phyloP scores from a whole-genome alignment of 53 echinoderm and acorn worm genomes.

The Pentamera pediparva region DNA sequence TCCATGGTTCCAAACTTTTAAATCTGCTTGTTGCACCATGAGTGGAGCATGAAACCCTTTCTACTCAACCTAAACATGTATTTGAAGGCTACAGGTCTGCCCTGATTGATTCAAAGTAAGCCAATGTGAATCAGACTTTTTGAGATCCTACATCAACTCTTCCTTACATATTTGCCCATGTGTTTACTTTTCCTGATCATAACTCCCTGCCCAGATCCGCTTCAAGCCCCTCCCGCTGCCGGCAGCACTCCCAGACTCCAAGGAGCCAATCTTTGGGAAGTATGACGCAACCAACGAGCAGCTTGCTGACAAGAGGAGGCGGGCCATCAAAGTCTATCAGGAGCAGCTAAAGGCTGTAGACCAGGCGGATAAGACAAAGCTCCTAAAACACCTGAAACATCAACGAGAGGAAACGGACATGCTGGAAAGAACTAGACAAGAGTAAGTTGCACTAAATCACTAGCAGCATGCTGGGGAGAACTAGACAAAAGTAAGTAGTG shows the following conservation, averaged over 20 bases:
- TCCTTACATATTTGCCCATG: too few species aligned
- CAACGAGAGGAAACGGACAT: constrained; percentile 81
- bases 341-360: constrained; percentile 76
- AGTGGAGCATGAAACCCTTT: too few species aligned
- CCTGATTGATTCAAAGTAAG: too few species aligned
- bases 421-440: constrained; percentile 78
- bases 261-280: constrained; percentile 94
- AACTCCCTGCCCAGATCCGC: constrained; percentile 58
- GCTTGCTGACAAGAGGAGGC: constrained; percentile 81
- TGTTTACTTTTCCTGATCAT: too few species aligned
- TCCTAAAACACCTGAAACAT: constrained; percentile 64
- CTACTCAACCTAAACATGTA: too few species aligned
- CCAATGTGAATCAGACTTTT: too few species aligned
- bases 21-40: too few species aligned
- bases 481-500: constrained; percentile 87
- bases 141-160: too few species aligned
- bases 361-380: constrained; percentile 50
- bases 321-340: constrained; percentile 84
- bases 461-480: constrained; percentile 73
- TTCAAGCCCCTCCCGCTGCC: constrained; percentile 97
- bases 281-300: constrained; percentile 93
- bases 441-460: constrained; percentile 88
- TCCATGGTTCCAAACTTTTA: too few species aligned
- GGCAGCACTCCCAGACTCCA: constrained; percentile 84
- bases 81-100: too few species aligned